These are phyloP conservation scores for Prochilodus magdalenae DNA, from an alignment of 2,113 vertebrate genomes.

Conservation along the genomic window DNA sequence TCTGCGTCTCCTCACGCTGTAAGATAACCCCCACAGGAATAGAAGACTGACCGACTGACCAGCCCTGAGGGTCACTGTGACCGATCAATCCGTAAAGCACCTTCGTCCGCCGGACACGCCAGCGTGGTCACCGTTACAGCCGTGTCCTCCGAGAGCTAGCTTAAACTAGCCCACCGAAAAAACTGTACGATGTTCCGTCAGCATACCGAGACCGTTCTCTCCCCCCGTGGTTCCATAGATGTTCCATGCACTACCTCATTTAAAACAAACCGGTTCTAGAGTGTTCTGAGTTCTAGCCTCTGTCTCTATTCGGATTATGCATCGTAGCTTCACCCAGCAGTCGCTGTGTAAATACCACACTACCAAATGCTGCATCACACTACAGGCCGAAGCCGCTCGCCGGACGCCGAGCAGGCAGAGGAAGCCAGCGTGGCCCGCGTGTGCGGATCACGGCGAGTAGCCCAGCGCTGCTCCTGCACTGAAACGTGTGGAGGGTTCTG, in stretches of 20 bases:
- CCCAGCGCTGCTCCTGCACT: slow-evolving; percentile 68
- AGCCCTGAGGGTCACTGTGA: slow-evolving; percentile 29
- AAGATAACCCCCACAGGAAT: slow-evolving; percentile 21
- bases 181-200: slow-evolving; percentile 41
- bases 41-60: slow-evolving; percentile 26
- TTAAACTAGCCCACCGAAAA: slow-evolving; percentile 21
- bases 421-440: not conserved
- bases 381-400: slow-evolving; percentile 2
- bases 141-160: not conserved
- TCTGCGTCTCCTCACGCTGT: not conserved
- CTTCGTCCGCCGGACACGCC: slow-evolving; percentile 13
- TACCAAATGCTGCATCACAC: slow-evolving; percentile 41
- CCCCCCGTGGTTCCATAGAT: slow-evolving; percentile 36
- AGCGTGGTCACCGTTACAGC: slow-evolving; percentile 6
- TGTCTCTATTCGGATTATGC: slow-evolving; percentile 8
- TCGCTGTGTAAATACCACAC: slow-evolving; percentile 25
- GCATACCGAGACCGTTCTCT: slow-evolving; percentile 11
- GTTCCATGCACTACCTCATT: slow-evolving; percentile 54
- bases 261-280: slow-evolving; percentile 7
- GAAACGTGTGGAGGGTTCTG: slow-evolving; percentile 66
- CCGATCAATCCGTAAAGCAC: slow-evolving; percentile 7
- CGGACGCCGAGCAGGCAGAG: not conserved
- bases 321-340: slow-evolving; percentile 27
- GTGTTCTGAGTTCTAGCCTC: slow-evolving; percentile 24
- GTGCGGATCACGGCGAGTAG: slow-evolving; percentile 61